phyloP scores from a whole-genome alignment of 2,888 invertebrate genomes.

The Megaustenia siamemsis region DNA sequence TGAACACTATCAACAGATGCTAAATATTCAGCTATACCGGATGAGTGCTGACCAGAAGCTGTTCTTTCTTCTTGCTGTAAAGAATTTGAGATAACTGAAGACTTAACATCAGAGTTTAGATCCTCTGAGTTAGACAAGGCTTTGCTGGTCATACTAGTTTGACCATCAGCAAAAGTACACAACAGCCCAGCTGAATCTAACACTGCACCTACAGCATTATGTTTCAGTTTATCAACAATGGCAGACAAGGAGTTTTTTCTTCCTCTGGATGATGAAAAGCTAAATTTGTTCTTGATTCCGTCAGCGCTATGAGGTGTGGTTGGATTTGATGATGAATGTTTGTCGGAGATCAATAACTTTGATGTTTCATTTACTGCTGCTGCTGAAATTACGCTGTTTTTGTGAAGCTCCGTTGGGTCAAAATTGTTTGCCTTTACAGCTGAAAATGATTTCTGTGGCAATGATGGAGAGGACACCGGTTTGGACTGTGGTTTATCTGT shows the following conservation, averaged over 20 bases:
- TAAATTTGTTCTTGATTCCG: conserved; percentile 46
- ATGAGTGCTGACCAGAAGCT: not conserved
- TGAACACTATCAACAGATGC: not conserved
- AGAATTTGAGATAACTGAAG: not conserved
- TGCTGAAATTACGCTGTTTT: not conserved
- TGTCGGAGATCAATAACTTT: not conserved
- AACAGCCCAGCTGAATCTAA: conserved; percentile 14
- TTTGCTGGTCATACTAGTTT: not conserved
- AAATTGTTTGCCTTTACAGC: not conserved
- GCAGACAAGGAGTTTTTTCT: conserved; percentile 80
- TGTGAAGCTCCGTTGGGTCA: not conserved
- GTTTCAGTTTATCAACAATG: conserved; percentile 89
- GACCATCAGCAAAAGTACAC: not conserved
- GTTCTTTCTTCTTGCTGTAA: not conserved
- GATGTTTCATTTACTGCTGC: conserved; percentile 15
- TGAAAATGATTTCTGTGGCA: not conserved
- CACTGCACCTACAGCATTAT: conserved; percentile 39
- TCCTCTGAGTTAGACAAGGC: not conserved
- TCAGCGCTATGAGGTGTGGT: conserved; percentile 52
- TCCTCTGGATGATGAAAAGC: conserved; percentile 56
- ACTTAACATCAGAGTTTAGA: not conserved
- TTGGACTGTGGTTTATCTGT: conserved; percentile 18
- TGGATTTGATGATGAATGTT: conserved; percentile 48
- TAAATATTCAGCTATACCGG: not conserved
- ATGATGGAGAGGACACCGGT: conserved; percentile 29